phyloP scores from a whole-genome alignment of 2,888 invertebrate genomes.

The Acleris emargana region DNA sequence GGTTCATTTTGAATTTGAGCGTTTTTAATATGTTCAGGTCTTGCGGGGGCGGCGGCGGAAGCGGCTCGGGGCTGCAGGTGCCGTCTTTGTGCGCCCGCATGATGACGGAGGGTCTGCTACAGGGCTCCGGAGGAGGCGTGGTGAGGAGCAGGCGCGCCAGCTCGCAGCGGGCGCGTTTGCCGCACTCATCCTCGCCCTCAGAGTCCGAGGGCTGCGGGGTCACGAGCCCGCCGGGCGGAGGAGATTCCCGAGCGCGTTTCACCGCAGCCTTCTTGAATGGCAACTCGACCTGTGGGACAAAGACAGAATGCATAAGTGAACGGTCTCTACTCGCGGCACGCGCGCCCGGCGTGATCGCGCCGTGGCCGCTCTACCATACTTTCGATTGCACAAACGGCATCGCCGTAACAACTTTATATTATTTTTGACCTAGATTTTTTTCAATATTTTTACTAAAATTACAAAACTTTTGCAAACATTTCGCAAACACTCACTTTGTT shows the following conservation, averaged over 20 bases:
- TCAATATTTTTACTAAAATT: conserved; percentile 38
- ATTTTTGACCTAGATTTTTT: conserved; percentile 32
- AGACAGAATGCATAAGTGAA: conserved; percentile 70
- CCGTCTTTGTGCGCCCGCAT: conserved; percentile 94
- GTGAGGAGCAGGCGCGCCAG: conserved; percentile 80
- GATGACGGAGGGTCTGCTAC: conserved; percentile 88
- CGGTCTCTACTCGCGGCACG: conserved; percentile 70
- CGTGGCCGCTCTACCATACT: conserved; percentile 59
- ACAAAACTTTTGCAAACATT: neutral
- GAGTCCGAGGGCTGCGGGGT: conserved; percentile 95
- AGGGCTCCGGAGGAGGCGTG: conserved; percentile 82
- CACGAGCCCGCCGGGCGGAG: conserved; percentile 75
- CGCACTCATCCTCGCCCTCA: conserved; percentile 86
- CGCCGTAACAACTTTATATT: conserved; percentile 38
- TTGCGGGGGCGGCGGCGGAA: conserved; percentile 61
- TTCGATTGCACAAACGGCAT: conserved; percentile 69
- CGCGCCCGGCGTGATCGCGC: conserved; percentile 73
- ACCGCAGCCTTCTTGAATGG: conserved; percentile 71
- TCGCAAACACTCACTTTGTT: conserved; percentile 75
- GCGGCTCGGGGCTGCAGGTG: conserved; percentile 84
- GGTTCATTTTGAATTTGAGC: conserved; percentile 88
- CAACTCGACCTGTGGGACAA: conserved; percentile 76
- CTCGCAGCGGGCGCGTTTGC: conserved; percentile 77
- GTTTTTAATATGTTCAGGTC: conserved; percentile 86
- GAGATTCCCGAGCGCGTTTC: conserved; percentile 66